Percentiles rank a stretch among this genome's conserved stretches.
phyloP scores from a whole-genome alignment of 2,888 invertebrate genomes.

The Pseudococcus jackbeardsleyi region DNA sequence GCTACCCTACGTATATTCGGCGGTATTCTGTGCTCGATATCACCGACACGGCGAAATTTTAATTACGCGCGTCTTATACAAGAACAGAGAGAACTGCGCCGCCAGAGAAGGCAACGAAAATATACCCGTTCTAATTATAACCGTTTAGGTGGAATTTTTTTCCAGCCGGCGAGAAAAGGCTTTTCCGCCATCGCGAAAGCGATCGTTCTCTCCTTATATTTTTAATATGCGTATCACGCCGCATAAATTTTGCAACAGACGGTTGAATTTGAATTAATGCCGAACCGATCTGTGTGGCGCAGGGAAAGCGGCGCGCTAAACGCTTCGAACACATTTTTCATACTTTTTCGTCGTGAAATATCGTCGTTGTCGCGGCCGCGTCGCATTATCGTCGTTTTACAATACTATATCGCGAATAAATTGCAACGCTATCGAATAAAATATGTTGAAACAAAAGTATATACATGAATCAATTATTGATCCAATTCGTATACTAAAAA shows the following conservation, averaged over 20 bases:
- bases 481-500: conserved; percentile 26
- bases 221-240: conserved; percentile 38
- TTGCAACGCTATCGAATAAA: conserved; percentile 19
- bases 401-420: conserved; percentile 9
- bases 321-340: conserved; percentile 36
- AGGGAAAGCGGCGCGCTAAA: neutral
- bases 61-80: conserved; percentile 40
- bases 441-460: conserved; percentile 32
- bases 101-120: neutral
- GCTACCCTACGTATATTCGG: neutral
- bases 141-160: conserved; percentile 33
- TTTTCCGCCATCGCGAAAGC: neutral
- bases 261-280: conserved; percentile 45
- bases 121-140: conserved; percentile 35
- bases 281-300: conserved; percentile 31
- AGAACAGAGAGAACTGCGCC: neutral
- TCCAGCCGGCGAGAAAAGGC: neutral
- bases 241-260: conserved; percentile 45
- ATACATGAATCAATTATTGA: conserved; percentile 42
- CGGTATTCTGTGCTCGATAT: conserved; percentile 15
- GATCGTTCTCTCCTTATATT: neutral
- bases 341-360: conserved; percentile 34
- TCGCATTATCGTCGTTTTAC: neutral
- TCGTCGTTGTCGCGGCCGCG: neutral
- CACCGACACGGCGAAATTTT: conserved; percentile 37